Conservation (phyloP, 2,888 invertebrate genomes). For the Onchidella celtica region DNA sequence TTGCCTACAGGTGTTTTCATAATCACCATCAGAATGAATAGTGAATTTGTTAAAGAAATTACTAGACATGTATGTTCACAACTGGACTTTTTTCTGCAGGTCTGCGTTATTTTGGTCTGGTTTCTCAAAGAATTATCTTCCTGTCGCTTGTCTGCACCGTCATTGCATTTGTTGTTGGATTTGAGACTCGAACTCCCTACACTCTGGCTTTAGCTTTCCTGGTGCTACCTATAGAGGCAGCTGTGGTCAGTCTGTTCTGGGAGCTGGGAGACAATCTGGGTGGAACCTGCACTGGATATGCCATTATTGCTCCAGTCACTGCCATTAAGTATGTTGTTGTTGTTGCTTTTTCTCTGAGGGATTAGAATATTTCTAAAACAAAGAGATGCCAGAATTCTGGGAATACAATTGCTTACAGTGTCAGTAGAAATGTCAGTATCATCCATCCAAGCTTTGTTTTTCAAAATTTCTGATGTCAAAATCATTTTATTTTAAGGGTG, state of each 20-base stretch:
- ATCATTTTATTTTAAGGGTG: too few relatives aligned
- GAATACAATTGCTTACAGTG: too few relatives aligned
- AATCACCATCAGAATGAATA: not conserved
- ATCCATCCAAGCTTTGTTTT: too few relatives aligned
- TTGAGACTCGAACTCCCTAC: conserved; percentile 75
- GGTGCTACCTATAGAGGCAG: conserved; percentile 74
- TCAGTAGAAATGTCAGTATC: too few relatives aligned
- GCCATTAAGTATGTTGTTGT: conserved; percentile 67
- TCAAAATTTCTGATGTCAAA: too few relatives aligned
- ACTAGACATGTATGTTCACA: not conserved
- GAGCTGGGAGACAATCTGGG: conserved; percentile 77
- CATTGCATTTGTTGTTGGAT: conserved; percentile 72
- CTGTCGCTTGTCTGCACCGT: conserved; percentile 72
- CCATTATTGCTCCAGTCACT: conserved; percentile 77
- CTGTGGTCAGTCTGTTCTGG: conserved; percentile 74
- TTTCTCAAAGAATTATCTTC: conserved; percentile 75
- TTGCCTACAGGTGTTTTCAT: too few relatives aligned
- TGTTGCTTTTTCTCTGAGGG: not conserved
- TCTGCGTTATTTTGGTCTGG: conserved; percentile 78
- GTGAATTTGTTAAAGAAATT: not conserved
- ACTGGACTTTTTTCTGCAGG: conserved; percentile 58
- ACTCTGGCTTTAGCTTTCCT: conserved; percentile 71
- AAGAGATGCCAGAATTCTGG: too few relatives aligned
- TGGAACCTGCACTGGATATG: conserved; percentile 79
- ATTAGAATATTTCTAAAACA: too few relatives aligned